Evolutionary conservation across 37 sponge, comb jelly and placozoan genomes (phyloP), one percentile per base, ranked within the genome.

Genomic region (Aplysina aerophoba): DNA sequence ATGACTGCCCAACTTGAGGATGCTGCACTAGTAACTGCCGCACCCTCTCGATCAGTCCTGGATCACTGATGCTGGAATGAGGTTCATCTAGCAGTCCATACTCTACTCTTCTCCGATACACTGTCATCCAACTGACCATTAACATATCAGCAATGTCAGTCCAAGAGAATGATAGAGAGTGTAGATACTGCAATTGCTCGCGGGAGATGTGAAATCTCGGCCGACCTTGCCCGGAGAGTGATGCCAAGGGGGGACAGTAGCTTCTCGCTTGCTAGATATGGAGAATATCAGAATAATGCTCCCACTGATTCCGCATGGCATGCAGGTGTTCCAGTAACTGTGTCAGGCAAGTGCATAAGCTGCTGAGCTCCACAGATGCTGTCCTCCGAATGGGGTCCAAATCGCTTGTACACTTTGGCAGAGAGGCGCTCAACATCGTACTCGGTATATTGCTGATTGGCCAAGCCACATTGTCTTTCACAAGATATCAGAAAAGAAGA

Each of bases 91-190:
- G 61, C 33, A 81, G 55, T 5, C 81, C 86, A 73, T 64, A 90
- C 58, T 90, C 91, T 55, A 24, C 31, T 35, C 85, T 25, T 58
- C 89, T 39, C 21, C 89, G 68, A 31, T 84, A 89, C 11, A 89
- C 39, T 15, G 89, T 89, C 89, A 89, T 89, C 15, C 53, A 13
- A 16, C 85, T 85, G 14, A 89, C 84, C 20, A 81, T 81, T 5
- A 89, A 30, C 21, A 89, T 28, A 22, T 21, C 37, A 40, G 89
- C 89, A 80, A 89, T 89, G 31, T 64, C 75, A 58, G 55, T 77
- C 89, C 89, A 88, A 36, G 80, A 54, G 59, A 88, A 89, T 24
- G 59, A 71, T 35, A 89, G 24, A 4, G 81, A 67, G 25, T 40
- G 31, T 21, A 89, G 35, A 38, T 85, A 89, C 41, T 72, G 44